Conservation (phyloP, 2,797 vertebrate genomes). For the Gouania willdenowi region DNA sequence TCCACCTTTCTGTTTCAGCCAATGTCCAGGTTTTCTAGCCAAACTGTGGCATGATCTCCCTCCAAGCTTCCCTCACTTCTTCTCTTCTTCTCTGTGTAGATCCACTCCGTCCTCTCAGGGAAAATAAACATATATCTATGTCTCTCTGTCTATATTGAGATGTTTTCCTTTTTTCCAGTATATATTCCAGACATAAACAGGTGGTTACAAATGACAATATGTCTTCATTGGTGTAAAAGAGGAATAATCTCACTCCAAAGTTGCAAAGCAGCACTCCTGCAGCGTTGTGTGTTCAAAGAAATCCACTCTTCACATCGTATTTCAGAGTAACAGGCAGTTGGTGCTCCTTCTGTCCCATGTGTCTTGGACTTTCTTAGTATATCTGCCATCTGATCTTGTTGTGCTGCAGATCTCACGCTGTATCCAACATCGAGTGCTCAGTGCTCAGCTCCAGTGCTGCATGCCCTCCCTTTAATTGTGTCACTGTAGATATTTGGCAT, state of each 20-base stretch:
- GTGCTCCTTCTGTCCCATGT: conserved; percentile 28
- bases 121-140: conserved; percentile 59
- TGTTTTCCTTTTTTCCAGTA: too few species aligned
- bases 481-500: conserved; percentile 74
- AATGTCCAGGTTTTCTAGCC: conserved; percentile 29
- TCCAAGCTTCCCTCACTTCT: conserved; percentile 10
- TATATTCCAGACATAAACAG: too few species aligned
- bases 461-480: conserved; percentile 58
- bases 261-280: neutral
- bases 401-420: conserved; percentile 64
- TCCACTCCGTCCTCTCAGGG: conserved; percentile 53
- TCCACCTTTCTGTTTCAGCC: conserved; percentile 19
- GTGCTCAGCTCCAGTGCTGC: conserved; percentile 65
- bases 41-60: conserved; percentile 59
- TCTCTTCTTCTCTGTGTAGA: conserved; percentile 50
- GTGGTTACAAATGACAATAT: too few species aligned
- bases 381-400: conserved; percentile 65
- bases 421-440: conserved; percentile 67
- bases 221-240: too few species aligned
- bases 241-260: conserved; percentile 32
- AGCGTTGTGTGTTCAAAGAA: conserved; percentile 29
- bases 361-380: conserved; percentile 55
- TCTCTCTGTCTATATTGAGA: conserved; percentile 22
- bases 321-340: conserved; percentile 25
- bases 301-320: conserved; percentile 32